phyloP scores from a whole-genome alignment of 1,140 invertebrate species.

The Heliconius congener region DNA sequence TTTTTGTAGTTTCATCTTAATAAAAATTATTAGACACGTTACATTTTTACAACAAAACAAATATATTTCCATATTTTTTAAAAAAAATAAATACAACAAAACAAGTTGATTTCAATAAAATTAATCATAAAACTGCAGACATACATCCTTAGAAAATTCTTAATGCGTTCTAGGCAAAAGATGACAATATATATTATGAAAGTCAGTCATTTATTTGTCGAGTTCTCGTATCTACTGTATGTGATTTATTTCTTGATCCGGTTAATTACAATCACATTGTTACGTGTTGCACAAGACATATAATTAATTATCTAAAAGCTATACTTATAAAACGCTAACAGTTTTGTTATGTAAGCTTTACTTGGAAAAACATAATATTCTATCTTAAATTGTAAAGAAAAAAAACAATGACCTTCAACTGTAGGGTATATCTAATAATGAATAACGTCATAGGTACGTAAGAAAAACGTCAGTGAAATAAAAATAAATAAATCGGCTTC shows the following conservation, averaged over 20 bases:
- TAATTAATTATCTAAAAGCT: constrained; percentile 5
- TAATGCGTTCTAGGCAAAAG: not conserved
- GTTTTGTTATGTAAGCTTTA: not conserved
- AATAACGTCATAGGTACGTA: no score
- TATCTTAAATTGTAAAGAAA: not conserved
- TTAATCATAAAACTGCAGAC: not conserved
- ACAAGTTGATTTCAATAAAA: no score
- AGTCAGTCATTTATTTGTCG: not conserved
- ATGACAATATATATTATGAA: not conserved
- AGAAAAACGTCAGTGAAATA: not conserved
- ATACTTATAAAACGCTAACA: not conserved
- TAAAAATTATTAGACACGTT: no score
- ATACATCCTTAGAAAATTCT: not conserved
- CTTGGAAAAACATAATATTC: constrained; percentile 3
- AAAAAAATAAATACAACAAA: not conserved
- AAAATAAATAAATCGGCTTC: no score
- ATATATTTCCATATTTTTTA: no score
- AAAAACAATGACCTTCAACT: not conserved
- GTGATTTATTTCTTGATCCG: not conserved
- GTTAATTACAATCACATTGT: not conserved
- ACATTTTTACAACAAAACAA: no score
- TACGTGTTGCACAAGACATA: not conserved
- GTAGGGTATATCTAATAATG: not conserved
- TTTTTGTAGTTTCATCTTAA: no score
- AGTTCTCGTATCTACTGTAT: not conserved